A percentile compares a stretch with the other conserved stretches of the same genome.
Evolutionary conservation across 1,140 invertebrate genomes (phyloP).

Genomic region (Cydia splendana): DNA sequence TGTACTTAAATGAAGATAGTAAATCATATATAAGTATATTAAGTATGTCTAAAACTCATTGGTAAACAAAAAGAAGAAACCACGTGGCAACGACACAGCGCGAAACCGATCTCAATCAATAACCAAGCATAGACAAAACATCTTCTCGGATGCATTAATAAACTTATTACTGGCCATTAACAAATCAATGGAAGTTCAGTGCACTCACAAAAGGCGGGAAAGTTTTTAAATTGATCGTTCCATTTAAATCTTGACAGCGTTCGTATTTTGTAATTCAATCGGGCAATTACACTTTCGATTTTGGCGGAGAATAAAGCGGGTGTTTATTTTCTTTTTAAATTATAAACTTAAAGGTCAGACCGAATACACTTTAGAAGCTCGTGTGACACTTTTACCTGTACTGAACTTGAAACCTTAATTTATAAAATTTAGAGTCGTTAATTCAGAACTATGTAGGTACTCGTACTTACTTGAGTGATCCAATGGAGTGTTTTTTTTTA

Average conservation of each 20-base stretch:
- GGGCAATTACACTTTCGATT: slow-evolving; percentile 37
- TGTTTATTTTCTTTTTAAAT: slow-evolving; percentile 32
- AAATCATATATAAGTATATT: no score
- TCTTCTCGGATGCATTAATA: slow-evolving; percentile 38
- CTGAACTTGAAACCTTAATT: not conserved
- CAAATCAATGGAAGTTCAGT: slow-evolving; percentile 33
- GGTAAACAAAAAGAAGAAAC: not conserved
- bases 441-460: not conserved
- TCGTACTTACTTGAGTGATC: not conserved
- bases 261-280: slow-evolving; percentile 40
- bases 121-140: slow-evolving; percentile 45
- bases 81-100: not conserved
- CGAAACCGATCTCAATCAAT: slow-evolving; percentile 39
- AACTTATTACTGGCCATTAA: slow-evolving; percentile 32
- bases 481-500: not conserved
- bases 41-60: not conserved
- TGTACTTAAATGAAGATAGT: no score
- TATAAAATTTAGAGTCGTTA: not conserved
- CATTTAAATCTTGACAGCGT: slow-evolving; percentile 38
- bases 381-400: not conserved
- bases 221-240: slow-evolving; percentile 44
- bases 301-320: slow-evolving; percentile 30
- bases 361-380: slow-evolving; percentile 5
- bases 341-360: slow-evolving; percentile 16
- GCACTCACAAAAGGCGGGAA: slow-evolving; percentile 44